Percentiles rank a stretch among this genome's conserved stretches.
These are phyloP conservation scores for Eristalis arbustorum DNA, from an alignment of 2,888 invertebrate species.

Conservation along the genomic window DNA sequence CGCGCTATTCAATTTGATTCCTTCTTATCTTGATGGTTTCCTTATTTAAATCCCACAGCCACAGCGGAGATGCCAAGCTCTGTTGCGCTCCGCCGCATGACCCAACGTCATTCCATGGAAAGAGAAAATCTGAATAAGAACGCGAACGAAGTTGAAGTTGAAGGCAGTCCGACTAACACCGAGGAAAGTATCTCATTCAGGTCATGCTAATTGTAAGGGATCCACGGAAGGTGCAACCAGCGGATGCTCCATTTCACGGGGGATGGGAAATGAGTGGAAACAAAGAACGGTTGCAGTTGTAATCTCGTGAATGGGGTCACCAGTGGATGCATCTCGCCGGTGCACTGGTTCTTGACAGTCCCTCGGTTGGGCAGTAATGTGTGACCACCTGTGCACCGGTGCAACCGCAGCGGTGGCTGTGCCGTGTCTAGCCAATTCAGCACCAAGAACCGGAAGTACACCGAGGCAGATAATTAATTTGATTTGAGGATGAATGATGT, in stretches of 20 bases:
- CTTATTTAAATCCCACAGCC: conserved; percentile 34
- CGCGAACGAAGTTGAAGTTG: background rate
- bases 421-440: conserved; percentile 20
- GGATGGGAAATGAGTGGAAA: conserved; percentile 39
- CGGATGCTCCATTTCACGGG: background rate
- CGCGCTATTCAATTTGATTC: conserved; percentile 50
- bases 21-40: conserved; percentile 8
- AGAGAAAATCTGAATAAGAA: conserved; percentile 2
- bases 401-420: background rate
- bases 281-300: conserved; percentile 13
- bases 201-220: conserved; percentile 60
- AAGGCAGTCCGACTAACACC: conserved; percentile 46
- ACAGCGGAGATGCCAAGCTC: conserved; percentile 21
- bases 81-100: conserved; percentile 43
- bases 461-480: conserved; percentile 36
- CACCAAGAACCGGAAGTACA: conserved; percentile 52
- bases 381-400: conserved; percentile 35
- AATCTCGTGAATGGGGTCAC: conserved; percentile 46
- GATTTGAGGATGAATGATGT: conserved; percentile 22
- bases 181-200: conserved; percentile 32
- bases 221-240: conserved; percentile 56
- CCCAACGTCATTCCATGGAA: background rate
- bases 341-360: conserved; percentile 4
- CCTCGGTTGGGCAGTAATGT: conserved; percentile 18
- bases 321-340: conserved; percentile 2